Evolutionary conservation across 2,797 vertebrate genomes (phyloP), one percentile per base, ranked within the genome.

Genomic region (Crossoptilon crossoptilon): DNA sequence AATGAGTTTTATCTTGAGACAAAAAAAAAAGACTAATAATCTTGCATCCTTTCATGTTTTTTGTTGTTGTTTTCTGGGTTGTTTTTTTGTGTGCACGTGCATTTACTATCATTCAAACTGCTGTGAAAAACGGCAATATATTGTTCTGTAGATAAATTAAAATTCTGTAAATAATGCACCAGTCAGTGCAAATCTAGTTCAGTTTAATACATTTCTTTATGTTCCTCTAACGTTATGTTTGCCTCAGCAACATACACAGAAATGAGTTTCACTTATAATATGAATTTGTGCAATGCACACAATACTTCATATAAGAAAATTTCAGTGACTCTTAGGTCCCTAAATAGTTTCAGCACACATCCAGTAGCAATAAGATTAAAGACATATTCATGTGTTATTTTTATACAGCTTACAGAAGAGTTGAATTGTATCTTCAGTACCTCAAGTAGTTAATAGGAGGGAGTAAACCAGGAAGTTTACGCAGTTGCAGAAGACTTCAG

Each of bases 151-250:
- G 16, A 53, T 62, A 53, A 59, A 7, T 23, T 75, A 62, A 75
- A 77, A 27, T 46, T 64, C 53, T 69, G 3, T 39, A 12, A 23
- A 17, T 11, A 41, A 35, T 19, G 14, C 22, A 59, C 15, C 15
- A 58, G 18, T 26, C 19, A 74, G 35, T 31, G 5, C 9, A 84
- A 68, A n/a, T 0, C 9, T 53, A 2, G 0, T 27, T 67, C 31
- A 68, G 31, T 73, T 69, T 69, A 75, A 31, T 67, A 19, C 35
- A 29, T 26, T 89, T 77, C 18, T 83, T 26, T 72, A 33, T 26
- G 41, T 78, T 91, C 4, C 23, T 15, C 33, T 62, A 41, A 62
- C 10, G 22, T 60, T 56, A 21, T 2, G 19, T 68, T 73, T 66
- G 11, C 35, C 70, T 84, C 63, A 58, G 10, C 33, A 94, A 31